Evolutionary conservation across 2,113 vertebrate species (phyloP).

Genomic region (Crotalus viridis): DNA sequence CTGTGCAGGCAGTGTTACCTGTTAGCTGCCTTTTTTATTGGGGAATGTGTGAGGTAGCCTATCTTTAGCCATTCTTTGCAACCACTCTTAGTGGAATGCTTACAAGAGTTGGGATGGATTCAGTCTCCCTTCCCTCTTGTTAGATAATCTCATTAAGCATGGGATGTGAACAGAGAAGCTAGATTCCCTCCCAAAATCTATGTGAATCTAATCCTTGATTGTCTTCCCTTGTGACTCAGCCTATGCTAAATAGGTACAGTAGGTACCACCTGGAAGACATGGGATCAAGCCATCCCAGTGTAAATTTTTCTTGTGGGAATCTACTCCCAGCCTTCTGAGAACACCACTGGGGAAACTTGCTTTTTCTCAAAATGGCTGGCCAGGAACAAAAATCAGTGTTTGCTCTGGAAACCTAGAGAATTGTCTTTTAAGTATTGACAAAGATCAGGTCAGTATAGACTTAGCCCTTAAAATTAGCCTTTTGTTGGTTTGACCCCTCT

Average conservation of each 20-base stretch:
- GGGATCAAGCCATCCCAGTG: not conserved
- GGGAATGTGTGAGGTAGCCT: not conserved
- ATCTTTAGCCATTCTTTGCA: not conserved
- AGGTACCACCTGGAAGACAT: not conserved
- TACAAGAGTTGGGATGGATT: not conserved
- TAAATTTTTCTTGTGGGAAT: not conserved
- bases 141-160: not conserved
- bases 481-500: not conserved
- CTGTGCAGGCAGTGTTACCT: not conserved
- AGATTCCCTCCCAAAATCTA: not conserved
- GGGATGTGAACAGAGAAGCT: too few species aligned
- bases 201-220: not conserved
- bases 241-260: not conserved
- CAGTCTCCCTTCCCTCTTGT: not conserved
- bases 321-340: not conserved
- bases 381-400: not conserved
- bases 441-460: not conserved
- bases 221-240: not conserved
- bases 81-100: not conserved
- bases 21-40: not conserved
- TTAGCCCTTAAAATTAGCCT: not conserved
- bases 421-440: not conserved
- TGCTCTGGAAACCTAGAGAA: not conserved
- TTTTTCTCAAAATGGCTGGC: not conserved
- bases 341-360: not conserved